phyloP scores from a whole-genome alignment of 2,797 vertebrate genomes.

The Galaxias olidus region DNA sequence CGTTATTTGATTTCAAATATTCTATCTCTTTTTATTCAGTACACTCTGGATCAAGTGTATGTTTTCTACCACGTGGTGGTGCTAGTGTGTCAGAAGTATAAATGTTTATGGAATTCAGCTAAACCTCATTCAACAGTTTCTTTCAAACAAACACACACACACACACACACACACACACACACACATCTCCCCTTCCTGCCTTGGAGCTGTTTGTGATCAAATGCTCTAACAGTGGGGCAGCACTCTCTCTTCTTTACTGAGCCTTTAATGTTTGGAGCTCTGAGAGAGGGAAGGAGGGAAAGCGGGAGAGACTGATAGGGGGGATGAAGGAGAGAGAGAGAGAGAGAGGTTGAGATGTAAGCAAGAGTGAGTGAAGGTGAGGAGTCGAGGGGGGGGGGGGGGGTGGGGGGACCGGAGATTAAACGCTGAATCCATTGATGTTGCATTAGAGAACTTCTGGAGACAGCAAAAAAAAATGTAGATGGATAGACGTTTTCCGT shows the following conservation, averaged over 20 bases:
- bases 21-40: no score
- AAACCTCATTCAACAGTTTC: no score
- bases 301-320: neutral
- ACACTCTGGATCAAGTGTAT: no score
- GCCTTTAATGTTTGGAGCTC: neutral
- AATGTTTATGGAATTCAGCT: neutral
- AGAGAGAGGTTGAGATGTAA: neutral
- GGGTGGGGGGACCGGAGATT: neutral
- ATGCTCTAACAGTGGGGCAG: neutral
- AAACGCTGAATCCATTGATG: constrained; percentile 14
- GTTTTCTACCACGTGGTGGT: neutral
- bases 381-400: neutral
- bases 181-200: neutral
- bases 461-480: constrained; percentile 10
- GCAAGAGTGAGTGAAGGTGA: neutral
- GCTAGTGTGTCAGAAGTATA: neutral
- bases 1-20: no score
- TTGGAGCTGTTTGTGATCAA: neutral
- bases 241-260: neutral
- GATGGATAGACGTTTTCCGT: neutral
- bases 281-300: neutral
- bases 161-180: constrained; percentile 21
- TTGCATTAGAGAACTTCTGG: constrained; percentile 6
- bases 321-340: neutral
- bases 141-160: neutral